Evolutionary conservation across 2,797 vertebrate genomes (phyloP), one percentile per base, ranked within the genome.

Genomic region (Myioborus miniatus): DNA sequence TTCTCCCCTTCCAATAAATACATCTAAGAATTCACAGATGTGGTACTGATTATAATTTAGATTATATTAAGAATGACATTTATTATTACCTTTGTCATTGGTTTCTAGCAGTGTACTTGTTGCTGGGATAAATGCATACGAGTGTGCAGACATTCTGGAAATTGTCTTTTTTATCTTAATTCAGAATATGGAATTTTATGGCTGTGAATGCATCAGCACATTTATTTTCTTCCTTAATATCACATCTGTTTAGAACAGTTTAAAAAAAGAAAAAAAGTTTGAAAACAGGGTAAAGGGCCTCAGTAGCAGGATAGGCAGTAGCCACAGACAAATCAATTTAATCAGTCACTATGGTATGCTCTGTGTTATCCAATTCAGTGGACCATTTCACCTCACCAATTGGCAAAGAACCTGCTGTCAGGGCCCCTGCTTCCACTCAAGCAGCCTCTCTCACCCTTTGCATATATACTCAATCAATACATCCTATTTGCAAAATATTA

Each of bases 301-400:
- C 83, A n/a, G 83, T 60, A 96, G 84, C 79, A 81, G 92, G 86
- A 81, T 30, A 75, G 80, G 87, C 41, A 52, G 85, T 60, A 94
- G 94, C 71, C 29, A 83, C 0, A 2, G 94, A 97, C 94, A 97
- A 93, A 96, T 96, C 94, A 92, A 93, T 97, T 95, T 96, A 75
- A 97, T 96, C 97, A 96, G 92, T 97, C 97, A 96, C 94, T 93
- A 24, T 81, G 95, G 95, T 71, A 94, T 83, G 91, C 53, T 58
- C 87, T 58, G 77, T 71, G 92, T 94, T 97, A 97, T 85, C 87
- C 96, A 96, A 97, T 95, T 97, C 97, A 97, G 71, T 93, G 95
- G 95, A 91, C 89, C 88, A 96, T 96, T 97, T 95, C 90, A 96
- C 94, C 67, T 94, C 76, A 80, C 83, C 95, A 97, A 58, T 22